A percentile compares a stretch with the other conserved stretches of the same genome.
Evolutionary conservation across 2,888 invertebrate species (phyloP).

Genomic region (Heterodera filipjevi): DNA sequence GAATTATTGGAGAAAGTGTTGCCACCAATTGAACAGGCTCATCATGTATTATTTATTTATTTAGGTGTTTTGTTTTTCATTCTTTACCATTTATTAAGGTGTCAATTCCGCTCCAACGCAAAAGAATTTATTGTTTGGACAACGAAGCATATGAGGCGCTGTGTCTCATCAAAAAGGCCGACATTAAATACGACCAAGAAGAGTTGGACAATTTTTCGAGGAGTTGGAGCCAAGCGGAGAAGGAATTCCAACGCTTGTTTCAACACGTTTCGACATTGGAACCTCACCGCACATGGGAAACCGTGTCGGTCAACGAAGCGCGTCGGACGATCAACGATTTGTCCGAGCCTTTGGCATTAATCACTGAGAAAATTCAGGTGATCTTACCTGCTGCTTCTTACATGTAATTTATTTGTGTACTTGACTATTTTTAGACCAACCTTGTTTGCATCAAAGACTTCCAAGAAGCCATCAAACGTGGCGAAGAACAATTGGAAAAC

Average conservation of each 20-base stretch:
- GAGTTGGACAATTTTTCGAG: not conserved
- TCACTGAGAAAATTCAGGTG: conserved; percentile 35
- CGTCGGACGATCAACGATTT: conserved; percentile 19
- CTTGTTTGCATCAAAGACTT: conserved; percentile 32
- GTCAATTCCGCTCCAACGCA: not conserved
- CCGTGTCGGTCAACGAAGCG: conserved; percentile 37
- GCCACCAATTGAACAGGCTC: not conserved
- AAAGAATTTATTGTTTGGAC: not conserved
- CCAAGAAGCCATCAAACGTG: conserved; percentile 28
- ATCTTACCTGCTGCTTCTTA: conserved; percentile 13
- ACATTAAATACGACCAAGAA: not conserved
- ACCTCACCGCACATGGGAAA: conserved; percentile 30
- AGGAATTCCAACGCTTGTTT: not conserved
- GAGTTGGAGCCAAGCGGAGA: not conserved
- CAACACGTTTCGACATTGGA: not conserved
- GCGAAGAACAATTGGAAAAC: conserved; percentile 20
- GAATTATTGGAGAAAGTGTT: not conserved
- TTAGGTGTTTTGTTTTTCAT: not conserved
- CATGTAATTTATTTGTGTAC: not conserved
- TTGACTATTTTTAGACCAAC: conserved; percentile 25
- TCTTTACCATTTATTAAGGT: not conserved
- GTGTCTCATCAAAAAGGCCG: not conserved
- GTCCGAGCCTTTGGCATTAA: conserved; percentile 28
- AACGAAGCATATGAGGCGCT: not conserved
- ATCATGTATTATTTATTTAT: not conserved